phyloP scores from a whole-genome alignment of 2,113 vertebrate genomes.

The Calonectris borealis region DNA sequence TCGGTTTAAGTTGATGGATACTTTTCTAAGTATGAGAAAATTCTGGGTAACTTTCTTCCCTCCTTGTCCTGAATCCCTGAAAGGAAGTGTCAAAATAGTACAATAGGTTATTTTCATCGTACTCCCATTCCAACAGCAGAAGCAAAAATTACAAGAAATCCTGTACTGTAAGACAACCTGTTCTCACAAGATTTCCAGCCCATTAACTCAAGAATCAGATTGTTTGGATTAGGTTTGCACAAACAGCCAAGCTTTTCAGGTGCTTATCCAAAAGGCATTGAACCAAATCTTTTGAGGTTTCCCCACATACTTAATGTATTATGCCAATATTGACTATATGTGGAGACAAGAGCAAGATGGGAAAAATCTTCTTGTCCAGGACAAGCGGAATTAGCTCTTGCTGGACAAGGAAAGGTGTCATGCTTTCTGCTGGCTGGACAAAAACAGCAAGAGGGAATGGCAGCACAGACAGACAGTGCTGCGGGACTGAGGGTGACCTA shows the following conservation, averaged over 20 bases:
- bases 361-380: not conserved
- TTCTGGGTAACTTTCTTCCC: not conserved
- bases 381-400: not conserved
- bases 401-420: not conserved
- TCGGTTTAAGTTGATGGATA: not conserved
- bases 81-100: not conserved
- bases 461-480: not conserved
- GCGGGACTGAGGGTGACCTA: not conserved
- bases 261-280: slow-evolving; percentile 41
- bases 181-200: slow-evolving; percentile 56
- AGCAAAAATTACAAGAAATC: not conserved
- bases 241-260: slow-evolving; percentile 42
- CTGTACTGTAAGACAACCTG: slow-evolving; percentile 22
- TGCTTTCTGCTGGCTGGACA: not conserved
- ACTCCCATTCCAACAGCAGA: not conserved
- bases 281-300: slow-evolving; percentile 54
- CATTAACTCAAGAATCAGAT: slow-evolving; percentile 59
- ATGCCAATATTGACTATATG: slow-evolving; percentile 40
- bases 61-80: not conserved
- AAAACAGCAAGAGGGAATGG: not conserved
- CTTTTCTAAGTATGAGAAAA: not conserved
- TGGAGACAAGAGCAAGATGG: not conserved
- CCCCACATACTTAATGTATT: slow-evolving; percentile 1
- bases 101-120: not conserved
- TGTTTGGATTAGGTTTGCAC: slow-evolving; percentile 53